These are phyloP conservation scores for Halocaridina rubra DNA, from an alignment of 2,888 invertebrate genomes.

Conservation along the genomic window DNA sequence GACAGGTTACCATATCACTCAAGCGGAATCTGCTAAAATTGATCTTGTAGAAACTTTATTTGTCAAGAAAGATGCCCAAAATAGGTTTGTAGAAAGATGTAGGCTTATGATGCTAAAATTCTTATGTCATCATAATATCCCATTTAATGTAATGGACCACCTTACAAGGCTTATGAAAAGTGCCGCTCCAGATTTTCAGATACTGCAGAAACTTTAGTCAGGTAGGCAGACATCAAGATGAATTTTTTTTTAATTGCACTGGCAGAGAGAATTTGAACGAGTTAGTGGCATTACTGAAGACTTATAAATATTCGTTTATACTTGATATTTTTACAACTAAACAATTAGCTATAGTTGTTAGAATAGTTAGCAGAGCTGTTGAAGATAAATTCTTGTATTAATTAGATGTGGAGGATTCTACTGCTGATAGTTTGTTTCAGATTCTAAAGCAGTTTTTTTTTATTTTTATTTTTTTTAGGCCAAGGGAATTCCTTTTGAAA, in stretches of 20 bases:
- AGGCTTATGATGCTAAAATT: not conserved
- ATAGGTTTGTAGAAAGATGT: not conserved
- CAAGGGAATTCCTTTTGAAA: not conserved
- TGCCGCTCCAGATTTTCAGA: not conserved
- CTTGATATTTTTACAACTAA: not conserved
- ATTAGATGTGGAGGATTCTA: not conserved
- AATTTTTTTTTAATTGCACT: no score
- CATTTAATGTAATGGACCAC: not conserved
- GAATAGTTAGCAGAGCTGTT: not conserved
- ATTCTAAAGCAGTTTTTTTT: not conserved
- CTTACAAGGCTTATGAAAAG: not conserved
- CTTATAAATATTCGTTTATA: not conserved
- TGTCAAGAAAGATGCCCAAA: not conserved
- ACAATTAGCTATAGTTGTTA: not conserved
- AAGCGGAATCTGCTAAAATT: not conserved
- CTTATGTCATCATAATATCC: not conserved
- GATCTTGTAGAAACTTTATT: slow-evolving; percentile 15
- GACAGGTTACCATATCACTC: not conserved
- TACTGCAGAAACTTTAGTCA: not conserved
- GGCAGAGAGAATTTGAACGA: not conserved
- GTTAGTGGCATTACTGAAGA: not conserved
- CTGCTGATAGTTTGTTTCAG: not conserved
- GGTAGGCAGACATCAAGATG: not conserved
- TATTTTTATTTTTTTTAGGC: no score
- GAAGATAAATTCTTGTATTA: not conserved